These are phyloP conservation scores for Patagioenas fasciata DNA, from an alignment of 2,113 vertebrate species.

Conservation along the genomic window DNA sequence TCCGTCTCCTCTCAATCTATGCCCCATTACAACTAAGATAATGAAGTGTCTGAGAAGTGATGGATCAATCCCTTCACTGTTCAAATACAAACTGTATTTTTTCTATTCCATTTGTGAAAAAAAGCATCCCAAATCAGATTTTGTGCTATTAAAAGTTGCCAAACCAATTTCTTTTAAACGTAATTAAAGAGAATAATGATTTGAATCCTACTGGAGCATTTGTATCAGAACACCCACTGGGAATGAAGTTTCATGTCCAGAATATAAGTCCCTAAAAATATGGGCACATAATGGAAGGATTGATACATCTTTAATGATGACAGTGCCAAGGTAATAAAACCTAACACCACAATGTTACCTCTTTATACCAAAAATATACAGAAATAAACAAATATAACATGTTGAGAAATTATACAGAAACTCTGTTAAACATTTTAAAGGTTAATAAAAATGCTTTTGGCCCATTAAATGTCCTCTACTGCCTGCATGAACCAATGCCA, in stretches of 20 bases:
- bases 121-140: background rate
- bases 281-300: background rate
- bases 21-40: background rate
- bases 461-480: slow-evolving; percentile 57
- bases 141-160: background rate
- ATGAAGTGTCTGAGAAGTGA: background rate
- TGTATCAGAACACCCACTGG: background rate
- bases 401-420: slow-evolving; percentile 71
- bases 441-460: slow-evolving; percentile 72
- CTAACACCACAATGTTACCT: slow-evolving; percentile 42
- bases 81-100: background rate
- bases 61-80: background rate
- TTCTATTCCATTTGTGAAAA: background rate
- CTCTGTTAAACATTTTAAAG: slow-evolving; percentile 72
- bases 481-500: slow-evolving; percentile 52
- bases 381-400: slow-evolving; percentile 74
- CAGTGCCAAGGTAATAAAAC: slow-evolving; percentile 63
- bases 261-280: background rate
- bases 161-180: background rate
- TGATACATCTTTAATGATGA: slow-evolving; percentile 10
- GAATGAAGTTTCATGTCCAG: background rate
- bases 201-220: background rate
- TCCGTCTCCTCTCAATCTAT: background rate
- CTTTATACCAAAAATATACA: slow-evolving; percentile 66
- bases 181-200: background rate